These are phyloP conservation scores for Sebastes nivosus DNA, from an alignment of 2,797 vertebrate species.

Conservation along the genomic window DNA sequence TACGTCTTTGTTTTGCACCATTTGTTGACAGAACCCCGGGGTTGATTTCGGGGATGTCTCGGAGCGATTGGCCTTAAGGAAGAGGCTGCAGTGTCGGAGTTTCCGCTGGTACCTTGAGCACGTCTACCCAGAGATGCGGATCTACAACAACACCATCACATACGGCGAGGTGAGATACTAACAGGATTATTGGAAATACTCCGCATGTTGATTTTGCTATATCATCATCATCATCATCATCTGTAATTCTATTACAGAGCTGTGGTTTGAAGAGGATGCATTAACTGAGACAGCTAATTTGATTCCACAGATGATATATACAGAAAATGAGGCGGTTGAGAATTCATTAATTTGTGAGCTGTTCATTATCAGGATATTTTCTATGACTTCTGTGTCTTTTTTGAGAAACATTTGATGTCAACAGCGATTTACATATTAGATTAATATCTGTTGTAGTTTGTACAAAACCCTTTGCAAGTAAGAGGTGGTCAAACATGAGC, in stretches of 20 bases:
- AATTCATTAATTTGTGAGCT: conserved; percentile 26
- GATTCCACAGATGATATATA: conserved; percentile 30
- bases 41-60: conserved; percentile 98
- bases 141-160: conserved; percentile 97
- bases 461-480: not conserved
- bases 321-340: not conserved
- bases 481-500: not conserved
- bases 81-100: conserved; percentile 92
- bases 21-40: conserved; percentile 89
- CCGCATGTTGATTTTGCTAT: not conserved
- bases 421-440: not conserved
- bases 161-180: conserved; percentile 92
- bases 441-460: not conserved
- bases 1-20: conserved; percentile 27
- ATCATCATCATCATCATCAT: not conserved
- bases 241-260: conserved; percentile 23
- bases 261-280: conserved; percentile 19
- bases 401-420: not conserved
- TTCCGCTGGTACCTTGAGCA: conserved; percentile 98
- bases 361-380: not conserved
- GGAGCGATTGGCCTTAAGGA: conserved; percentile 91
- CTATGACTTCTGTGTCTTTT: not conserved
- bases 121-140: conserved; percentile 97
- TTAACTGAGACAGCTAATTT: conserved; percentile 3
- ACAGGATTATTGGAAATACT: conserved; percentile 16